Evolutionary conservation across 2,113 vertebrate species (phyloP).

Genomic region (Phocoena sinus): DNA sequence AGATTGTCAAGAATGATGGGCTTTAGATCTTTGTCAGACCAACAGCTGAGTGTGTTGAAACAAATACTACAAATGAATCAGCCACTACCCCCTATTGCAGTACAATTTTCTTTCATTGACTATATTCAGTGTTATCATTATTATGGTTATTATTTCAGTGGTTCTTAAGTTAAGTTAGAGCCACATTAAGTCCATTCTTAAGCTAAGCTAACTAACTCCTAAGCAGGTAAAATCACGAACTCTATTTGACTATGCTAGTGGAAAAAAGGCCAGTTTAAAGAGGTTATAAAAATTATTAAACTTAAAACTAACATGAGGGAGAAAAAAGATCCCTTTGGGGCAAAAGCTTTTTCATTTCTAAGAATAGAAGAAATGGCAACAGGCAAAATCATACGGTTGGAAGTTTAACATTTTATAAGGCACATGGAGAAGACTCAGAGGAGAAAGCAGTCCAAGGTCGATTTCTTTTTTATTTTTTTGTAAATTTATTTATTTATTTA

Average conservation of each 20-base stretch:
- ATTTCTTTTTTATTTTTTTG: neutral
- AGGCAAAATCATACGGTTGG: neutral
- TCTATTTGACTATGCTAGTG: neutral
- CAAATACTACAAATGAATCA: neutral
- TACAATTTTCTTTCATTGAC: neutral
- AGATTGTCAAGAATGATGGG: neutral
- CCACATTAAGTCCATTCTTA: conserved; percentile 14
- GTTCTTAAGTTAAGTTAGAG: conserved; percentile 20
- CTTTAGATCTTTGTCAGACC: neutral
- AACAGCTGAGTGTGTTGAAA: neutral
- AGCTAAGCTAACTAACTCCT: conserved; percentile 26
- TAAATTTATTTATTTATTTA: too few relatives aligned
- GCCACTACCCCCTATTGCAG: neutral
- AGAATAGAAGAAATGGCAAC: conserved; percentile 16
- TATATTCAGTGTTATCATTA: neutral
- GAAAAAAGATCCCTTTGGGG: neutral
- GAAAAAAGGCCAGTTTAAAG: neutral
- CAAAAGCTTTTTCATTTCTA: conserved; percentile 19
- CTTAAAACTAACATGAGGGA: conserved; percentile 18
- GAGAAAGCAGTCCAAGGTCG: neutral
- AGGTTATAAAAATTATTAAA: conserved; percentile 57
- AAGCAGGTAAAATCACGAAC: neutral
- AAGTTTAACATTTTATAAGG: neutral
- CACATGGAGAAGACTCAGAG: neutral
- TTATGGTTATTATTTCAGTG: neutral